These are phyloP conservation scores for Pteria penguin DNA, from an alignment of 2,888 invertebrate species.

Conservation along the genomic window DNA sequence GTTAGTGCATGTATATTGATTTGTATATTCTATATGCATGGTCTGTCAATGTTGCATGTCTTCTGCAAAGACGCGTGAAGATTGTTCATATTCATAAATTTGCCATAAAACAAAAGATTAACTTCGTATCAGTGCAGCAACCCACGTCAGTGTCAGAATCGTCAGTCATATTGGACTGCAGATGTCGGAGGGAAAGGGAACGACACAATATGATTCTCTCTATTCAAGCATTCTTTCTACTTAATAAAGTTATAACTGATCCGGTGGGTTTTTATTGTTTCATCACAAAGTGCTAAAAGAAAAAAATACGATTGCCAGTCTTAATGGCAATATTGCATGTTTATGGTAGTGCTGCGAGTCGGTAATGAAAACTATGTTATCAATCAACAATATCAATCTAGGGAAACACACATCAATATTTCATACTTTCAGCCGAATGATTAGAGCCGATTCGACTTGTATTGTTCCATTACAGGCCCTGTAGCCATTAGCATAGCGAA, in stretches of 20 bases:
- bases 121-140: too few species aligned
- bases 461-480: neutral
- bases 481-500: neutral
- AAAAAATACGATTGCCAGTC: neutral
- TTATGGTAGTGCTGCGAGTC: neutral
- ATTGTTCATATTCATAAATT: too few species aligned
- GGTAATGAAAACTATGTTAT: constrained; percentile 31
- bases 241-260: neutral
- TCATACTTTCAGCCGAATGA: constrained; percentile 10
- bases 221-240: too few species aligned
- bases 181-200: too few species aligned
- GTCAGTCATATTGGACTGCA: too few species aligned
- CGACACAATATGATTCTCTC: too few species aligned
- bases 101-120: too few species aligned
- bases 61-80: too few species aligned
- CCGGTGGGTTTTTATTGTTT: neutral
- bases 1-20: too few species aligned
- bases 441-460: neutral
- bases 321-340: constrained; percentile 33
- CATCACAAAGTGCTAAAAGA: neutral
- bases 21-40: too few species aligned
- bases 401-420: constrained; percentile 23
- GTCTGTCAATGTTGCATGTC: too few species aligned
- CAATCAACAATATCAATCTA: constrained; percentile 28
- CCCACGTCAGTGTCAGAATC: too few species aligned